Evolutionary conservation across 2,797 vertebrate genomes (phyloP), one percentile per base, ranked within the genome.

Genomic region (Falco berigora): DNA sequence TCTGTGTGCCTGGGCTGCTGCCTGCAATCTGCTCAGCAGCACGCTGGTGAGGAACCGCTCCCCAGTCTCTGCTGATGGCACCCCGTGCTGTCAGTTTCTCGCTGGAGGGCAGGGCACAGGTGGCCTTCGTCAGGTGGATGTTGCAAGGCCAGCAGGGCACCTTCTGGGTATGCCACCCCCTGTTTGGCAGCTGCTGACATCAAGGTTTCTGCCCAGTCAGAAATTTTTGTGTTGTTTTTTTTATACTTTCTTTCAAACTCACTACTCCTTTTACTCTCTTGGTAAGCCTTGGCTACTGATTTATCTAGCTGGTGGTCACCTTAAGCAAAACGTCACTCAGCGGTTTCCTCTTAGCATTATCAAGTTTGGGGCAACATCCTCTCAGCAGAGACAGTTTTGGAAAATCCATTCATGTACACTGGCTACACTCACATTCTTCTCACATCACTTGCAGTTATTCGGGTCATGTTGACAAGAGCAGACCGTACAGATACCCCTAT

Each of bases 11-110:
- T 71, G 17, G 2, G 0, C 40, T 25, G 34, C 44, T 80, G 13
- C 38, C 8, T n/a, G 4, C 4, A 5, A 17, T 16, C 36, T 0
- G 1, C 52, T 64, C 8, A 40, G 17, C 10, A 10, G 3, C 9
- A 1, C 3, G 12, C n/a, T 36, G 55, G 4, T 34, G 74, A 59
- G 62, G 58, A 42, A 17, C 7, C 25, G 8, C 8, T 2, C 10
- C 17, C 0, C 21, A 14, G 50, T 16, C 46, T 17, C 47, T 42
- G 0, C 27, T 14, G 36, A 10, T 42, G 34, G 25, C 18, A 13
- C 8, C 7, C n/a, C 0, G 0, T 46, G 10, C 72, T 50, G 23
- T n/a, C 24, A 30, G 17, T 49, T 28, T 8, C 27, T 61, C 0
- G 0, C 27, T 69, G 36, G 4, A 49, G 53, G 42, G 34, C 74